Percentiles rank a stretch among this genome's conserved stretches.
Conservation (phyloP, 30 jellyfish, hydroid and myxozoan genomes). For the Aurelia coerulea region DNA sequence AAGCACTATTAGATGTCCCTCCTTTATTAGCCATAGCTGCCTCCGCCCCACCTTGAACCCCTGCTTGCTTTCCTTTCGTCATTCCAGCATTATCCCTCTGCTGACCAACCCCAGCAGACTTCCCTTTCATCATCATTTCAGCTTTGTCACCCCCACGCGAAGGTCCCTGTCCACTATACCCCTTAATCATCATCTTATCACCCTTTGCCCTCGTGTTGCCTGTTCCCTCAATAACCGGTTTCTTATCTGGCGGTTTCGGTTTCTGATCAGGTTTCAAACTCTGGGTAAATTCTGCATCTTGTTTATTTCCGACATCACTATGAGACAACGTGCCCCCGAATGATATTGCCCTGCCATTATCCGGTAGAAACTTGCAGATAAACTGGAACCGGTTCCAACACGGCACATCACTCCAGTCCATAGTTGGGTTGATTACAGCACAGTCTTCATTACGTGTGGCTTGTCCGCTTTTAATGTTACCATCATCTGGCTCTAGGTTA, state of each 20-base stretch:
- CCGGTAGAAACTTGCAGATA: conserved; percentile 84
- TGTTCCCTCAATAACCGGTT: conserved; percentile 55
- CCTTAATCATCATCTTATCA: conserved; percentile 16
- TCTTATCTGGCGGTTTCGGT: conserved; percentile 24
- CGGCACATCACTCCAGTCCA: conserved; percentile 98
- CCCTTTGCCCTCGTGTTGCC: conserved; percentile 45
- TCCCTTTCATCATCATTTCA: conserved; percentile 21
- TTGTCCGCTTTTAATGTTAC: conserved; percentile 79
- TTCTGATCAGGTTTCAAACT: conserved; percentile 36
- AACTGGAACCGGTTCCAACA: conserved; percentile 83
- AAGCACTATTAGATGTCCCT: conserved; percentile 42
- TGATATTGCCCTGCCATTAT: conserved; percentile 76
- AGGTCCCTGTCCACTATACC: conserved; percentile 68
- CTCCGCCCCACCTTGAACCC: conserved; percentile 70
- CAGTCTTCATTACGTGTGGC: conserved; percentile 94
- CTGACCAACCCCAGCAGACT: conserved; percentile 4
- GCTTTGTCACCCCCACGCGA: conserved; percentile 71
- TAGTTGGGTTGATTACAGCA: conserved; percentile 78
- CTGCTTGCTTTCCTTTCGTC: conserved; percentile 65
- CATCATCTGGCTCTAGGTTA: conserved; percentile 96
- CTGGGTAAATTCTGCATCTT: conserved; percentile 47
- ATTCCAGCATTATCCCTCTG: conserved; percentile 43
- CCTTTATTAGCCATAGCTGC: conserved; percentile 42
- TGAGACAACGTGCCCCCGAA: conserved; percentile 79
- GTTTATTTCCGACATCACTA: conserved; percentile 74